A percentile compares a stretch with the other conserved stretches of the same genome.
phyloP scores from a whole-genome alignment of 2,888 invertebrate genomes.

The Agrochola macilenta region DNA sequence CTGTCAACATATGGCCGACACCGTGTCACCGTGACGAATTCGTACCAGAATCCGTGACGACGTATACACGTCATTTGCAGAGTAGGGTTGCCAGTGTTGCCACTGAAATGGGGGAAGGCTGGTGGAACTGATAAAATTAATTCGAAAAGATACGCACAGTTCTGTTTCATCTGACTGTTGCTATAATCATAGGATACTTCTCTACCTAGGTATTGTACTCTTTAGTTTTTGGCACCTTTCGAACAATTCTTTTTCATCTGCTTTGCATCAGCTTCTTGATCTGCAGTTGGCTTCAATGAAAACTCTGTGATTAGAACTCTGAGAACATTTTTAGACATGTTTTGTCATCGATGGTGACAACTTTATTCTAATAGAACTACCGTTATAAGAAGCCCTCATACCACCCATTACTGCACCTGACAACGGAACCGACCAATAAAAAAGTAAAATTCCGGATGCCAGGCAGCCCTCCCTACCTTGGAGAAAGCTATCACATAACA shows the following conservation, averaged over 20 bases:
- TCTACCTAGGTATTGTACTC: background rate
- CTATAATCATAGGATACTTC: background rate
- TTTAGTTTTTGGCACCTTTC: background rate
- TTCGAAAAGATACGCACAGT: background rate
- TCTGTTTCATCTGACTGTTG: background rate
- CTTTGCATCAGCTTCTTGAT: background rate
- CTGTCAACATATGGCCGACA: conserved; percentile 26
- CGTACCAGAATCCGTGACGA: conserved; percentile 29
- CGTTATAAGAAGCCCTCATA: background rate
- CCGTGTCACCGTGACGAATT: conserved; percentile 27
- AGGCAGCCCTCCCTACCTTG: conserved; percentile 45
- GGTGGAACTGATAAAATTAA: background rate
- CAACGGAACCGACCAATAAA: conserved; percentile 18
- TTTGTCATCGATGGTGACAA: background rate
- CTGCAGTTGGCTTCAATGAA: background rate
- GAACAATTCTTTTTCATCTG: background rate
- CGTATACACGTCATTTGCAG: background rate
- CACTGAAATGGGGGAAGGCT: background rate
- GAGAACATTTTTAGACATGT: background rate
- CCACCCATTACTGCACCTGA: background rate
- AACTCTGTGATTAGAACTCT: background rate
- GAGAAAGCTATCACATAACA: conserved; percentile 44
- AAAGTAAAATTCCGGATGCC: conserved; percentile 15
- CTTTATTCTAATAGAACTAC: background rate
- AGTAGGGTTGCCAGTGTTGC: conserved; percentile 18